A percentile compares a stretch with the other conserved stretches of the same genome.
phyloP scores from a whole-genome alignment of 1,140 invertebrate genomes.

The Drosophila leontia region DNA sequence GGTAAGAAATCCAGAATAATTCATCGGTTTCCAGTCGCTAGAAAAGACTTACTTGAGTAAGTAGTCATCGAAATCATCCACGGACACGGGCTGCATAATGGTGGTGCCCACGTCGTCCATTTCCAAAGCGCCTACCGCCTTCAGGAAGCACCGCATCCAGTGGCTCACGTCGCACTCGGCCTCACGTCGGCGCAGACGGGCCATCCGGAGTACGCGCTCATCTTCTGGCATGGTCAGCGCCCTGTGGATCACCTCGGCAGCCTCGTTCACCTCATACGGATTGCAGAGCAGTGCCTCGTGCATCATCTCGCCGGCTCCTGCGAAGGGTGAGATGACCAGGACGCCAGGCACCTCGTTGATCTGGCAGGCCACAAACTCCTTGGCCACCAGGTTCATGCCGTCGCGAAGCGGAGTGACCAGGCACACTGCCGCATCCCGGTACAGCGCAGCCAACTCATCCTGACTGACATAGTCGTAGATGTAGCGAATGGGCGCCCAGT shows the following conservation, averaged over 20 bases:
- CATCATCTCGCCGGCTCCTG: conserved; percentile 96
- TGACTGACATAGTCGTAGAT: conserved; percentile 95
- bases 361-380: conserved; percentile 97
- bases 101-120: conserved; percentile 93
- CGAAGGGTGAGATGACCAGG: conserved; percentile 95
- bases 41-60: conserved; percentile 89
- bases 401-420: conserved; percentile 94
- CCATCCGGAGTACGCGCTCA: conserved; percentile 94
- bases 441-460: conserved; percentile 93
- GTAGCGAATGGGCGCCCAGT: conserved; percentile 96
- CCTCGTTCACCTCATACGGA: conserved; percentile 94
- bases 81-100: conserved; percentile 93
- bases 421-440: conserved; percentile 93
- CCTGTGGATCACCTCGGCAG: conserved; percentile 94
- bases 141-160: conserved; percentile 95
- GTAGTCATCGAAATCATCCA: conserved; percentile 95
- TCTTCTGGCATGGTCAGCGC: conserved; percentile 96
- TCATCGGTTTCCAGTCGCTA: not conserved
- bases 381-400: conserved; percentile 97
- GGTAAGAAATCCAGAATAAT: conserved; percentile 1
- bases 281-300: conserved; percentile 95
- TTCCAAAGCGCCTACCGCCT: conserved; percentile 93
- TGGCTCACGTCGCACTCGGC: conserved; percentile 93
- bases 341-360: conserved; percentile 95
- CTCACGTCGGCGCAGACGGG: conserved; percentile 92